Conservation (phyloP, 2,888 invertebrate species). For the Drosophila infuscata region DNA sequence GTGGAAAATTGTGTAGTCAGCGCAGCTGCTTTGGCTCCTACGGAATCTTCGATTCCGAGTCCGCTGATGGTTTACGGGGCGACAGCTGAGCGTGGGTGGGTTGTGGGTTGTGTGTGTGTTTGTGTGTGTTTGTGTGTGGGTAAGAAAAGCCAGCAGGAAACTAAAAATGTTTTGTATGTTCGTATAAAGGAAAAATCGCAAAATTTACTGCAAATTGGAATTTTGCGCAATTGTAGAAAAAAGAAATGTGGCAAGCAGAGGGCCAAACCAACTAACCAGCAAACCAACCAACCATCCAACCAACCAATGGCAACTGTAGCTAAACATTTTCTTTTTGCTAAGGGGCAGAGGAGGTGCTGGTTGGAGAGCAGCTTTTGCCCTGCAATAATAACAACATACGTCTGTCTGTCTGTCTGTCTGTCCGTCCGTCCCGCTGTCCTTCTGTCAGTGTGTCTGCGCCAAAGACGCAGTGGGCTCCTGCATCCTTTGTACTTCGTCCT, state of each 20-base stretch:
- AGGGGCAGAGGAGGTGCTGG: not conserved
- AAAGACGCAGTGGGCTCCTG: conserved; percentile 60
- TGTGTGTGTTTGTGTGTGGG: conserved; percentile 20
- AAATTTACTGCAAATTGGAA: conserved; percentile 85
- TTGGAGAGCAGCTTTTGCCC: conserved; percentile 21
- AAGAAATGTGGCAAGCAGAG: conserved; percentile 64
- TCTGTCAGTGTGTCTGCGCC: conserved; percentile 44
- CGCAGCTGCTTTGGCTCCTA: conserved; percentile 13
- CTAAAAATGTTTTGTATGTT: conserved; percentile 82
- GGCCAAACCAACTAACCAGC: conserved; percentile 22
- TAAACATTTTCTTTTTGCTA: conserved; percentile 41
- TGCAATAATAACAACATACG: conserved; percentile 74
- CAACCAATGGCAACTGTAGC: conserved; percentile 53
- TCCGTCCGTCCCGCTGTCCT: not conserved
- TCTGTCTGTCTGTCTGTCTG: conserved; percentile 32
- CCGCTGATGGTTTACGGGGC: conserved; percentile 32
- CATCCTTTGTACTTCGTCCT: conserved; percentile 61
- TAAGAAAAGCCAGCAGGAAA: conserved; percentile 76
- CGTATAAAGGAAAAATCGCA: conserved; percentile 83
- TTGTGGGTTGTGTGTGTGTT: conserved; percentile 18
- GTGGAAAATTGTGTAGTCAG: conserved; percentile 2
- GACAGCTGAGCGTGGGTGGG: conserved; percentile 45
- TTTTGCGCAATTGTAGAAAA: conserved; percentile 82
- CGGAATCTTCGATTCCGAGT: conserved; percentile 4
- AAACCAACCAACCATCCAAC: conserved; percentile 1